Conservation (phyloP, 2,888 invertebrate species). For the Frankliniella intonsa region DNA sequence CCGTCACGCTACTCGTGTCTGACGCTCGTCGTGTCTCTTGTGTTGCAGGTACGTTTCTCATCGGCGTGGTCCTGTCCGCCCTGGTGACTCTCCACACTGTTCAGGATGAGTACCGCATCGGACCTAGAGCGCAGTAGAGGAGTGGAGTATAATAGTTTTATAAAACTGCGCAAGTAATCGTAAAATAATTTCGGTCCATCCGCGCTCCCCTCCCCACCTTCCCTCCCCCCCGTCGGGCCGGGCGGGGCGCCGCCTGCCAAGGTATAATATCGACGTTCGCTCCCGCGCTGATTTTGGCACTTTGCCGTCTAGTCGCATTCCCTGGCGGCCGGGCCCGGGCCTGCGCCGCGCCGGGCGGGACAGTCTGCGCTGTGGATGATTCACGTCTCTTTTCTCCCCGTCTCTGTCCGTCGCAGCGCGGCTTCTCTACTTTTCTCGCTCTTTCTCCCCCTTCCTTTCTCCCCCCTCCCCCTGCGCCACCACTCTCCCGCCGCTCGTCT, state of each 20-base stretch:
- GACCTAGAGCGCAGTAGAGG: too few relatives aligned
- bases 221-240: neutral
- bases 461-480: neutral
- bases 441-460: neutral
- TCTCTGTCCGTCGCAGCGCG: neutral
- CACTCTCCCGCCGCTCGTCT: neutral
- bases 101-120: too few relatives aligned
- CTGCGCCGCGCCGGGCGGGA: neutral
- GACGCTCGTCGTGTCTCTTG: too few relatives aligned
- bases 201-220: neutral
- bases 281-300: neutral
- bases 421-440: neutral
- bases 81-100: too few relatives aligned
- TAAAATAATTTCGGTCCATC: neutral
- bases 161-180: too few relatives aligned
- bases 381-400: neutral
- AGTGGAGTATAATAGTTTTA: too few relatives aligned
- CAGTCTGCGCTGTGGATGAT: slow-evolving; percentile 19
- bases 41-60: too few relatives aligned
- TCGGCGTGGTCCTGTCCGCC: too few relatives aligned
- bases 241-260: neutral
- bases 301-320: neutral
- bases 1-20: too few relatives aligned
- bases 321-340: neutral
- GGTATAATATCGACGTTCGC: slow-evolving; percentile 16